Base-by-base conservation (phyloP, 2,888 invertebrate genomes). In the Spisula solida region DNA sequence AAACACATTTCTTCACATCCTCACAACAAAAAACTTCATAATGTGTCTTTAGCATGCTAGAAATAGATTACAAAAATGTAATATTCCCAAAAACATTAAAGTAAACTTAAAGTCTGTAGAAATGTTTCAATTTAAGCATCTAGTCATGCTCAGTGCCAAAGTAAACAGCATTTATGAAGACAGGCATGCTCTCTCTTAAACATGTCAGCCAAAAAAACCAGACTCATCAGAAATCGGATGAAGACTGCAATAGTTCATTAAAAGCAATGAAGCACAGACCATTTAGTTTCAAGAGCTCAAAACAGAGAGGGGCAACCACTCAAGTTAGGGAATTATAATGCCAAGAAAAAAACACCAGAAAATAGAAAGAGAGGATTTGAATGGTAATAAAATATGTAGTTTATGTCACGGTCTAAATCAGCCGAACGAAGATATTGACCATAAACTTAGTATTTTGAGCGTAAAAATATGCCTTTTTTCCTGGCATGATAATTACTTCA, bases 161-260 rank as follows among this genome's bases (percentile, higher is more conserved):
- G 85, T 48, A 85, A 79, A 85, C 51, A 85, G 34, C 41, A 56
- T 56, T 56, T 56, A 85, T 51, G 31, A 31, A 79, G 56, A 79
- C 78, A 51, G 41, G 78, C 79, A 31, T 79, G 47, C 70, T 75
- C 51, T 75, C 41, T 55, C 56, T n/a, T 75, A 84, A 51, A 80
- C n/a, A 80, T 20, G 47, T 79, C 34, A n/a, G 14, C 12, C 48
- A 81, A 78, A 86, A n/a, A 82, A 88, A 84, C 41, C 90, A 90
- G 86, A 81, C 80, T 47, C 25, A 83, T 85, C 86, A 85, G 88
- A 88, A 90, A 88, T 85, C 82, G 60, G 80, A 79, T 47, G 79
- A 34, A 82, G 48, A 51, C 56, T 41, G 82, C 51, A 82, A 47
- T n/a, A 75, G 81, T 82, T 86, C 80, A 82, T 78, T 83, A 80